Conservation (phyloP, 2,888 invertebrate genomes). For the Tribolium freemani region DNA sequence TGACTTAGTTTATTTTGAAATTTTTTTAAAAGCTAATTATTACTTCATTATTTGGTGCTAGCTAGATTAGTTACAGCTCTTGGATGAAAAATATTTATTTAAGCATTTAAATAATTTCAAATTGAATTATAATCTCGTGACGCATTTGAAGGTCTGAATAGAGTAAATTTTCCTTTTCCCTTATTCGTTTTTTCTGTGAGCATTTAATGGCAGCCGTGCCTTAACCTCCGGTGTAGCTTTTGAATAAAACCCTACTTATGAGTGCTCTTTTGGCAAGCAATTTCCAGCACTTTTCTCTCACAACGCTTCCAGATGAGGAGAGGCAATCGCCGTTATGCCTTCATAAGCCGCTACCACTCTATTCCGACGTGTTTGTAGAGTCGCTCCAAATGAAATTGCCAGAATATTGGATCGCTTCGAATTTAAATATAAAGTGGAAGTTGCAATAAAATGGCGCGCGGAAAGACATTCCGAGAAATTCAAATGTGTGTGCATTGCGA, state of each 20-base stretch:
- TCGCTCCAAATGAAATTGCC: slow-evolving; percentile 66
- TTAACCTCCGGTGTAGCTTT: slow-evolving; percentile 52
- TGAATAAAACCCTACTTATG: slow-evolving; percentile 65
- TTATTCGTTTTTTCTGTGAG: too few species aligned
- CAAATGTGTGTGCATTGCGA: slow-evolving; percentile 28
- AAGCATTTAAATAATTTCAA: too few species aligned
- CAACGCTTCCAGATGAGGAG: slow-evolving; percentile 51
- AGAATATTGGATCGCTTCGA: slow-evolving; percentile 67
- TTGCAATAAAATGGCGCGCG: slow-evolving; percentile 60
- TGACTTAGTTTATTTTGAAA: too few species aligned
- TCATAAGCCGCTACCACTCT: slow-evolving; percentile 56
- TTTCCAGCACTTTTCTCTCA: slow-evolving; percentile 60
- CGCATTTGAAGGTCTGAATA: too few species aligned
- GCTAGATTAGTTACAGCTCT: too few species aligned
- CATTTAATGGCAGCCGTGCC: too few species aligned
- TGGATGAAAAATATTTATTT: too few species aligned
- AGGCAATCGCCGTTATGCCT: slow-evolving; percentile 53
- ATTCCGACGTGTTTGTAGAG: slow-evolving; percentile 53
- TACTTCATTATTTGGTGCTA: too few species aligned
- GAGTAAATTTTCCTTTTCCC: too few species aligned
- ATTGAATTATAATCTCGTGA: too few species aligned
- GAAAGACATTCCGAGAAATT: slow-evolving; percentile 25
- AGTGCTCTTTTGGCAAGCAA: slow-evolving; percentile 58
- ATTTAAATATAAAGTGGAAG: slow-evolving; percentile 69
- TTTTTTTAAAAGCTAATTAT: too few species aligned